Base-by-base conservation (phyloP, 2,113 vertebrate genomes). In the Leptosomus discolor region DNA sequence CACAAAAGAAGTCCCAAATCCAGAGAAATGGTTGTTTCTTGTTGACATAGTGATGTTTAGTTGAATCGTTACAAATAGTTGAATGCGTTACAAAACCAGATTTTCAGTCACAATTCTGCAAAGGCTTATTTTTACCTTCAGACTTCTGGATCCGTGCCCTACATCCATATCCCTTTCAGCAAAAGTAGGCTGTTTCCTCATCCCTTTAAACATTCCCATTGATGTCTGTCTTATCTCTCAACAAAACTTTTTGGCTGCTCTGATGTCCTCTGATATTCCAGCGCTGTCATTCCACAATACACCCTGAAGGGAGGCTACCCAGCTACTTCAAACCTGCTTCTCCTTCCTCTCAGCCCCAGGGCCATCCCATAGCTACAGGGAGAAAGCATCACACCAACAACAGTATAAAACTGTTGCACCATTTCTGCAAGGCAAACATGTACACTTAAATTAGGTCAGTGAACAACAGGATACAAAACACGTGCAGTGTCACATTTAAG, bases 41-140 rank as follows among this genome's bases (percentile, higher is more conserved):
- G 7, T 76, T 73, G 23, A 75, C 64, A 63, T 1, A 56, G 37
- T 2, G 8, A 71, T 37, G 11, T 24, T 88, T 23, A 85, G n/a
- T 4, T 54, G 46, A 90, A 82, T 70, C 8, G 3, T 60, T 82
- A 83, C n/a, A 19, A 43, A n/a, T n/a, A n/a, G n/a, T n/a, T n/a
- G n/a, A n/a, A 39, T 2, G 45, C 2, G 9, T 48, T 57, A 68
- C 12, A 73, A 57, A 76, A 85, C 1, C 14, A 88, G 67, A 83
- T 60, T 85, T 82, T 81, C 48, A 85, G 71, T 71, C 96, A 75
- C 26, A 56, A 63, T 57, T 90, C 68, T 75, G 46, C 69, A 78
- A 90, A 87, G 24, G 36, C 12, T 71, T 70, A 22, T 56, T 82
- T 90, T 88, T 51, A 91, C 60, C 37, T 83, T 63, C 69, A 79